Evolutionary conservation across 2,888 invertebrate species (phyloP), one percentile per base, ranked within the genome.

Genomic region (Oxytorus armatus): DNA sequence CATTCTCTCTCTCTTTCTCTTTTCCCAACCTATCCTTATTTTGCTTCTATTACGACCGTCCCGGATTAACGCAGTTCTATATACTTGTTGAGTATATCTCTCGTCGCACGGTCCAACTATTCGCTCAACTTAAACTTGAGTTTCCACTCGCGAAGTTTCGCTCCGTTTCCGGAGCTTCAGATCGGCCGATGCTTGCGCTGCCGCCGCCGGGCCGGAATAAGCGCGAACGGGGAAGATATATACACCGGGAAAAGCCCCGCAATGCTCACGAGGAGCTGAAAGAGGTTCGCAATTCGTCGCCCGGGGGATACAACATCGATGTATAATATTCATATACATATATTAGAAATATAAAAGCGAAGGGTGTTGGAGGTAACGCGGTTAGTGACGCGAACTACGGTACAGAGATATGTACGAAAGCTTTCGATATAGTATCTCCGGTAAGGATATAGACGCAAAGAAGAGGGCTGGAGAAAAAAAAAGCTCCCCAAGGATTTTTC

Each of bases 71-170:
- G 18, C 42, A 42, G 73, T 63, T 63, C 68, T 68, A 47, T 53
- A 55, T 70, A 73, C 73, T 73, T 63, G 65, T 77, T 63, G 63
- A 63, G 70, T 57, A 65, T 70, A 29, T 29, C 8, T 18, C 55
- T 77, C 70, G 25, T 59, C n/a, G 42, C 51, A 39, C 65, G 72
- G 49, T 63, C 51, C 49, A 61, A 66, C 61, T 74, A 66, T 68
- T 66, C 66, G 59, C 25, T 25, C 33, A 74, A 68, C 78, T 66
- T 21, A 18, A 78, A 78, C 61, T 68, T 68, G 59, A 73, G 73
- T 73, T 66, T 78, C 66, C 74, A 18, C 66, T 51, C 29, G 74
- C n/a, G n/a, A n/a, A 78, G 74, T 78, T 74, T 63, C 18, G 44
- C 66, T 14, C 18, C 25, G n/a, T 23, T 47, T 18, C 21, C 14